phyloP scores from a whole-genome alignment of 2,113 vertebrate species.

The Sardina pilchardus region DNA sequence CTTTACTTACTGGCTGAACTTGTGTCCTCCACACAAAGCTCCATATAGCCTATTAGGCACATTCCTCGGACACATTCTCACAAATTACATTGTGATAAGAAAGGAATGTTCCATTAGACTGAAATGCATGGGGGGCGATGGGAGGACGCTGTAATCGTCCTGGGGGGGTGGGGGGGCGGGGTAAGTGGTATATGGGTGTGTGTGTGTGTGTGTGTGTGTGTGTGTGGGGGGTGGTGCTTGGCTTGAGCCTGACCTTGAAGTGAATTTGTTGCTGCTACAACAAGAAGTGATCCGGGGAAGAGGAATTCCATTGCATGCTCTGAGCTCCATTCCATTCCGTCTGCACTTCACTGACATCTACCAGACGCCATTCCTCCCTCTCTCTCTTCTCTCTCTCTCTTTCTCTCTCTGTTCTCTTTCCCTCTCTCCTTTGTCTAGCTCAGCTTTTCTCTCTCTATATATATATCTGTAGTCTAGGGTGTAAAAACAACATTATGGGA shows the following conservation, averaged over 20 bases:
- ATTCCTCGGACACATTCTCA: neutral
- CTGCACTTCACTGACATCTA: constrained; percentile 31
- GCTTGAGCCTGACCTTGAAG: neutral
- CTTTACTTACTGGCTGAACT: constrained; percentile 9
- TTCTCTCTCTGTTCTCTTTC: no score
- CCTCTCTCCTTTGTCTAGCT: constrained; percentile 32
- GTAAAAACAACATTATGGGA: constrained; percentile 3
- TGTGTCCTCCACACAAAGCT: neutral
- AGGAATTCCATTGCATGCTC: constrained; percentile 1
- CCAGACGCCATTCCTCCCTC: constrained; percentile 8
- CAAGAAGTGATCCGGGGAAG: neutral
- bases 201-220: neutral
- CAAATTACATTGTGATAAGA: constrained; percentile 3
- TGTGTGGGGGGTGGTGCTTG: neutral
- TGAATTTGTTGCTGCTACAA: neutral
- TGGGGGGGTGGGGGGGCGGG: neutral
- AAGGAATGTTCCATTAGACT: constrained; percentile 10
- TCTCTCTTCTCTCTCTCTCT: constrained; percentile 19
- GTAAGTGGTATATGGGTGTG: neutral
- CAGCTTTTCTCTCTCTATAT: constrained; percentile 12
- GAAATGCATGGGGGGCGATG: constrained; percentile 1
- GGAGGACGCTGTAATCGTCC: neutral
- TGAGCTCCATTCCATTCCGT: constrained; percentile 34
- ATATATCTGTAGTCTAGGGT: neutral
- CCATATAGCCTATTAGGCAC: neutral